Evolutionary conservation across 2,797 vertebrate genomes (phyloP).

Genomic region (Rhabdomys pumilio): DNA sequence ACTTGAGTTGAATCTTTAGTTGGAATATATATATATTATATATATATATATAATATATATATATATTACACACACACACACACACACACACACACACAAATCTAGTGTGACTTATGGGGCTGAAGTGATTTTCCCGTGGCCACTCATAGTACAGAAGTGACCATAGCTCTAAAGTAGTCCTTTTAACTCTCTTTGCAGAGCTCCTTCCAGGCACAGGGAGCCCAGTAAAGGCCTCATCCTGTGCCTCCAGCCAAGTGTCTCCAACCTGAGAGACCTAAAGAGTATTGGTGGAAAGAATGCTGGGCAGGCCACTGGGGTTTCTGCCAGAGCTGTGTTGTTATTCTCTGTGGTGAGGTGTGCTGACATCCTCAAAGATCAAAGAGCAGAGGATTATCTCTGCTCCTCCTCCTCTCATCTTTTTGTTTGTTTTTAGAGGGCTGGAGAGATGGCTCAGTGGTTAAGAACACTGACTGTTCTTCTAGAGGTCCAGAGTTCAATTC

Average conservation of each 20-base stretch:
- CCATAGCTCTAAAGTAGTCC: neutral
- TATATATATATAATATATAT: no score
- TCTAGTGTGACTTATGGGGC: neutral
- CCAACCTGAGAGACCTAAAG: neutral
- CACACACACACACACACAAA: neutral
- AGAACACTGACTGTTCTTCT: no score
- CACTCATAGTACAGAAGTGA: neutral
- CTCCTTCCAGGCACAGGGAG: neutral
- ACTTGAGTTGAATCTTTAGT: slow-evolving; percentile 19
- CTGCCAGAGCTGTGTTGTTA: neutral
- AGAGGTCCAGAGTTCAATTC: no score
- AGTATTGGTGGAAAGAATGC: neutral
- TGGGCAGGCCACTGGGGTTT: neutral
- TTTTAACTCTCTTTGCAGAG: neutral
- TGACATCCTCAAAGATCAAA: slow-evolving; percentile 40
- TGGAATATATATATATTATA: neutral
- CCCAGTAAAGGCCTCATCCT: neutral
- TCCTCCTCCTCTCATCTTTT: neutral
- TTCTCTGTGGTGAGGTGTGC: neutral
- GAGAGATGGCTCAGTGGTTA: no score
- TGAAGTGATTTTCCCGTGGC: neutral
- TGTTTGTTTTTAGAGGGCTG: slow-evolving; percentile 2
- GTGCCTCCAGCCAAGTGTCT: neutral
- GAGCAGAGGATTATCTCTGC: neutral
- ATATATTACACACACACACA: neutral